Evolutionary conservation across 2,113 vertebrate species (phyloP).

Genomic region (Carlito syrichta): DNA sequence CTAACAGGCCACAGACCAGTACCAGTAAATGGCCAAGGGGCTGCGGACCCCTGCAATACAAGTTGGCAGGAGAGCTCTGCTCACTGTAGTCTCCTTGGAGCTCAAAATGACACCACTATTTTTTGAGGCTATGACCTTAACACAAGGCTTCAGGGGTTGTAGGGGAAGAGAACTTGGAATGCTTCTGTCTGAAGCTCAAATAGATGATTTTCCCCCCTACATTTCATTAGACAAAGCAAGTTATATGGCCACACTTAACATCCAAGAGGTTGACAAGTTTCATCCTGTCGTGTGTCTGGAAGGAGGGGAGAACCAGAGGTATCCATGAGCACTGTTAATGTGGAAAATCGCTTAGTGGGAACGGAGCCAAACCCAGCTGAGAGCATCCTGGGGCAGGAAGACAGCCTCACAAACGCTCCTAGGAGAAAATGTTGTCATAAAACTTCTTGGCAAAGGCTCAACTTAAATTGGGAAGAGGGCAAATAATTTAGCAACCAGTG

Average conservation of each 20-base stretch:
- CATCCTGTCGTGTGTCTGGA: not conserved
- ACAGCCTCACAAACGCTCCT: not conserved
- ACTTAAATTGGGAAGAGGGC: not conserved
- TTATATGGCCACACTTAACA: not conserved
- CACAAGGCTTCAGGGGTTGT: too few species aligned
- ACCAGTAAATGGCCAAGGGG: too few species aligned
- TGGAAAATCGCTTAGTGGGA: not conserved
- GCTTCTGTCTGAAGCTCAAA: not conserved
- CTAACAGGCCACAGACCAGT: too few species aligned
- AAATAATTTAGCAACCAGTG: conserved; percentile 15
- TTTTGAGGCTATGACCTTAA: not conserved
- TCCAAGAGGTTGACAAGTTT: not conserved
- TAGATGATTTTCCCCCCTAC: not conserved
- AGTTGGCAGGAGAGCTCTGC: not conserved
- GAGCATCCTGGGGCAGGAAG: conserved; percentile 31
- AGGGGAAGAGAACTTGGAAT: too few species aligned
- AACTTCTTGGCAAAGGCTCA: not conserved
- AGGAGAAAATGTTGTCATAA: not conserved
- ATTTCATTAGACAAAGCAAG: not conserved
- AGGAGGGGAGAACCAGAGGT: not conserved
- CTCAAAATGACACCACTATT: not conserved
- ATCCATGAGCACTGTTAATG: not conserved
- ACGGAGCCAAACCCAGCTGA: not conserved
- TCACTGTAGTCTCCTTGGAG: not conserved
- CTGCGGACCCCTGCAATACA: too few species aligned